Evolutionary conservation across 2,888 invertebrate genomes (phyloP).

Genomic region (Adineta ricciae): DNA sequence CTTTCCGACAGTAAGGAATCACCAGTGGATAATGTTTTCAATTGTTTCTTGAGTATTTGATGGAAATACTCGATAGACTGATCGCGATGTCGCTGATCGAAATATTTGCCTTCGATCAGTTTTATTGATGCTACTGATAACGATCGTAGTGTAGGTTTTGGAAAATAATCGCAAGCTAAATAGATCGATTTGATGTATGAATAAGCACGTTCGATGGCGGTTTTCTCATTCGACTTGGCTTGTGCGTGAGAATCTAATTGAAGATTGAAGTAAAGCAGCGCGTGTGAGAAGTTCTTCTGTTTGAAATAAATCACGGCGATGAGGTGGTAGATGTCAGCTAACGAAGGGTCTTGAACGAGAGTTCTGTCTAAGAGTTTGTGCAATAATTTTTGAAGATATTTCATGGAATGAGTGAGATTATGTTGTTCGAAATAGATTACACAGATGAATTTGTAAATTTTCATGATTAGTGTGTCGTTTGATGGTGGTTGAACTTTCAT

Average conservation of each 20-base stretch:
- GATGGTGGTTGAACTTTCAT: not conserved
- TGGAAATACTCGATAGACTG: not conserved
- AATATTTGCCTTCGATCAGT: not conserved
- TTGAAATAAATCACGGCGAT: not conserved
- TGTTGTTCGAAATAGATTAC: not conserved
- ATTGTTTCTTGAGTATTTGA: not conserved
- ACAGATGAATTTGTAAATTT: not conserved
- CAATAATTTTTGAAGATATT: not conserved
- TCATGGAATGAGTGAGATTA: not conserved
- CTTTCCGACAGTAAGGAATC: not conserved
- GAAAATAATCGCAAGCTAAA: too few species aligned
- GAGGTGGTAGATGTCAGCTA: not conserved
- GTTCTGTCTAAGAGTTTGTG: not conserved
- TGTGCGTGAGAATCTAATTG: not conserved
- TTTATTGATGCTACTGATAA: not conserved
- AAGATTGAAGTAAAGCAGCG: not conserved
- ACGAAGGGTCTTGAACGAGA: not conserved
- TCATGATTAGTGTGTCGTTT: not conserved
- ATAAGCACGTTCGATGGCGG: too few species aligned
- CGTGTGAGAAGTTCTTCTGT: not conserved
- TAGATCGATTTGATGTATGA: too few species aligned
- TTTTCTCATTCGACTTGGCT: not conserved
- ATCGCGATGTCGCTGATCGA: not conserved
- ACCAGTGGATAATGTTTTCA: not conserved
- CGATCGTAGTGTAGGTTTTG: too few species aligned